Conservation (phyloP, 1,140 invertebrate genomes). For the Dendrolimus punctatus region DNA sequence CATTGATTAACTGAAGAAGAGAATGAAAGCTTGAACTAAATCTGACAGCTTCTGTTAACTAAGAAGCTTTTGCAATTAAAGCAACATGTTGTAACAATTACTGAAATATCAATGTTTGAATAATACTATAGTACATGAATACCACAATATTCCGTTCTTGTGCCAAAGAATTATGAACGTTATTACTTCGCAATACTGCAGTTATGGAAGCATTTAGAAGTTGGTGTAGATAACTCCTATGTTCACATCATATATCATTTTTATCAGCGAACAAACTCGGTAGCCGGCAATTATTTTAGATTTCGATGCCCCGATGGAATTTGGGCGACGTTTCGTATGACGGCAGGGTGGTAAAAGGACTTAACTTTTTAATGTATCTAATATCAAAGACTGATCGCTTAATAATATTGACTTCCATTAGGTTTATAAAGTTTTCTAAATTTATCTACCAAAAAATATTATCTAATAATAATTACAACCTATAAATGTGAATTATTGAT, state of each 20-base stretch:
- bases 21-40: neutral
- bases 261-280: conserved; percentile 21
- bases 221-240: conserved; percentile 12
- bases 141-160: neutral
- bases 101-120: conserved; percentile 9
- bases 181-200: no score
- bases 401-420: no score
- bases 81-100: conserved; percentile 17
- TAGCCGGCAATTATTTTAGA: conserved; percentile 29
- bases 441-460: no score
- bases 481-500: no score
- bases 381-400: neutral
- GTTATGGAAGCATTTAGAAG: conserved; percentile 1
- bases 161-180: neutral
- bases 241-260: conserved; percentile 20
- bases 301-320: conserved; percentile 14
- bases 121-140: conserved; percentile 2
- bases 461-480: no score
- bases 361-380: neutral
- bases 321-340: conserved; percentile 10
- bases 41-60: conserved; percentile 8
- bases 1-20: no score
- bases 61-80: conserved; percentile 15
- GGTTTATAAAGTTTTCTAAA: no score
- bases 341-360: no score